These are phyloP conservation scores for Ectemnius continuus DNA, from an alignment of 2,888 invertebrate species.

Conservation along the genomic window DNA sequence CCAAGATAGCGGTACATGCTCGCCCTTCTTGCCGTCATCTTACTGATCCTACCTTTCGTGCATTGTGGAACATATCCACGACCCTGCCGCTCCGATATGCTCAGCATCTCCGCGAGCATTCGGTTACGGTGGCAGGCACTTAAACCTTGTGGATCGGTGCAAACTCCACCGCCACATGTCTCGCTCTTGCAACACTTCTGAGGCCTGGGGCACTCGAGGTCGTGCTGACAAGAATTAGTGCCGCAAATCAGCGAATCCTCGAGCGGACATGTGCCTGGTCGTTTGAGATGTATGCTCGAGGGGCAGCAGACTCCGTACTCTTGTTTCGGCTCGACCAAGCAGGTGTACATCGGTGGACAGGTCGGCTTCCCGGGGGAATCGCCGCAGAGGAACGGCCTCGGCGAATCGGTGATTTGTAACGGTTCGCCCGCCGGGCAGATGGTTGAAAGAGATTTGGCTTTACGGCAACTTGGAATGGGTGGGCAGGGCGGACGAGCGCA, in stretches of 20 bases:
- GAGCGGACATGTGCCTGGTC: constrained; percentile 86
- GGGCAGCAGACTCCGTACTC: constrained; percentile 95
- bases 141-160: constrained; percentile 86
- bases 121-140: constrained; percentile 86
- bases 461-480: constrained; percentile 90
- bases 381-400: constrained; percentile 90
- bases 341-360: constrained; percentile 90
- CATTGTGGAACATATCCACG: constrained; percentile 92
- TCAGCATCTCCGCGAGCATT: constrained; percentile 86
- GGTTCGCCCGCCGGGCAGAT: constrained; percentile 86
- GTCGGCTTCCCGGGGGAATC: constrained; percentile 89
- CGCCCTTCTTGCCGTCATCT: background rate
- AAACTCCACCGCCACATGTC: constrained; percentile 84
- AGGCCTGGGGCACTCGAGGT: constrained; percentile 89
- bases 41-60: constrained; percentile 75
- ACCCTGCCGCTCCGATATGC: constrained; percentile 88
- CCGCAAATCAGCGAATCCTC: constrained; percentile 72
- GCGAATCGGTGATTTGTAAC: constrained; percentile 81
- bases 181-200: constrained; percentile 90
- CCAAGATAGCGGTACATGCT: no score
- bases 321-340: constrained; percentile 88
- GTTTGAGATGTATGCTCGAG: constrained; percentile 86
- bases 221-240: constrained; percentile 82
- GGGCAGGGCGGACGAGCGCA: constrained; percentile 90
- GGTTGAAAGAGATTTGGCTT: constrained; percentile 85